Evolutionary conservation across 2,888 invertebrate genomes (phyloP).

Genomic region (Willowsia nigromaculata): DNA sequence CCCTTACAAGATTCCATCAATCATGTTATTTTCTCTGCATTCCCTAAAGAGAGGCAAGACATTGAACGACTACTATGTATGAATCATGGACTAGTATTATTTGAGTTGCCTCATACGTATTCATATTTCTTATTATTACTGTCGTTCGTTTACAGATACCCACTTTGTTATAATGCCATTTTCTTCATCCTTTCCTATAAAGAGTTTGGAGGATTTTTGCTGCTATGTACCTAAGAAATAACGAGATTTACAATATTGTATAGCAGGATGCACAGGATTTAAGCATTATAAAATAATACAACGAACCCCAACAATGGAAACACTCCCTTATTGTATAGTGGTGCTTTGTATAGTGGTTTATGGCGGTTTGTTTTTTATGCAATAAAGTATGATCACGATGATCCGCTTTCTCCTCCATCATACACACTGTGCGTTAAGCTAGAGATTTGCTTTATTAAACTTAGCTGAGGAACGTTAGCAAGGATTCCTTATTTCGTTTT

Average conservation of each 20-base stretch:
- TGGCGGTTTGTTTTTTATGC: background rate
- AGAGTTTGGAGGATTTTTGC: no score
- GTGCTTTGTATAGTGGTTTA: background rate
- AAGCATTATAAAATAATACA: background rate
- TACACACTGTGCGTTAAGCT: background rate
- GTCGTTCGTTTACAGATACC: no score
- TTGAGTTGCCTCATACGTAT: background rate
- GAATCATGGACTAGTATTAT: background rate
- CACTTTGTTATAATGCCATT: no score
- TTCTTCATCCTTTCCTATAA: no score
- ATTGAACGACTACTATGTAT: no score
- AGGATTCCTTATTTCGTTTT: background rate
- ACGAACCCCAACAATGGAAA: no score
- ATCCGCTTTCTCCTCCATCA: conserved; percentile 17
- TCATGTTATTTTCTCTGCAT: conserved; percentile 52
- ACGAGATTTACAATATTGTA: no score
- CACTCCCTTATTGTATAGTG: background rate
- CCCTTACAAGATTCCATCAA: conserved; percentile 55
- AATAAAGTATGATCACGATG: background rate
- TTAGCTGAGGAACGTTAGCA: background rate
- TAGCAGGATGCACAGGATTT: background rate
- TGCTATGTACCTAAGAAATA: no score
- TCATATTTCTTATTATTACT: no score
- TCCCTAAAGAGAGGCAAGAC: conserved; percentile 5
- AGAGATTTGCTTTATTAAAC: conserved; percentile 2